Evolutionary conservation across 92 coral and sea anemone species (phyloP), one percentile per base, ranked within the genome.

Genomic region (Blastomussa wellsi): DNA sequence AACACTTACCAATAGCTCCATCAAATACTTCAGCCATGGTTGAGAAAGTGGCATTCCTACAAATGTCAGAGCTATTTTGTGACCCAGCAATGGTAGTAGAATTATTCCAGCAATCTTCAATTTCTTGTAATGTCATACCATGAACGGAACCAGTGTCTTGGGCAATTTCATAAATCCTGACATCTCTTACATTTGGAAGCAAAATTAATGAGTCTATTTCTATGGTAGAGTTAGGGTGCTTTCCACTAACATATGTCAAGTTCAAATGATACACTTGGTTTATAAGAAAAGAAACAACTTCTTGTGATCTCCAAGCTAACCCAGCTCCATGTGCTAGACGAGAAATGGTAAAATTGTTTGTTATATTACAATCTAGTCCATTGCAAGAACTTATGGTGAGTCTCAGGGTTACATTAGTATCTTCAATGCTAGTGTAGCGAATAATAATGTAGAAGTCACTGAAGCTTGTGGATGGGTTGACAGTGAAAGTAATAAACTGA

Each of bases 1-100:
- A 42, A 20, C 8, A 90, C 99, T 94, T 88, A 96, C 99, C 92
- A 22, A 92, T 53, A 32, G 98, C 98, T 51, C 99, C 99, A 86
- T 88, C 88, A 80, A 94, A 91, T 2, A 89, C 91, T 86, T 96
- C 95, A 16, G 95, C 92, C 98, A 94, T 96, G 14, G 82, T 92
- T 36, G 99, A 96, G 89, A 94, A 96, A 38, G 99, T 88, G 22
- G 93, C 86, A 82, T 91, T 90, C 12, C 39, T 69, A 75, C 98
- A 96, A 24, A 85, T 71, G 31, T 84, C 81, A 44, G 77, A 86
- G 49, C 92, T 86, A 15, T 70, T 70, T 33, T 47, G 69, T 31
- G 87, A 76, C 53, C 86, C 81, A 15, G 52, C 64, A 59, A 94
- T 32, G 4, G 98, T 89, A 22, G 91, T 88, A 64, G 82, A 88